phyloP scores from a whole-genome alignment of 2,113 vertebrate genomes.

The Brachirus orientalis region DNA sequence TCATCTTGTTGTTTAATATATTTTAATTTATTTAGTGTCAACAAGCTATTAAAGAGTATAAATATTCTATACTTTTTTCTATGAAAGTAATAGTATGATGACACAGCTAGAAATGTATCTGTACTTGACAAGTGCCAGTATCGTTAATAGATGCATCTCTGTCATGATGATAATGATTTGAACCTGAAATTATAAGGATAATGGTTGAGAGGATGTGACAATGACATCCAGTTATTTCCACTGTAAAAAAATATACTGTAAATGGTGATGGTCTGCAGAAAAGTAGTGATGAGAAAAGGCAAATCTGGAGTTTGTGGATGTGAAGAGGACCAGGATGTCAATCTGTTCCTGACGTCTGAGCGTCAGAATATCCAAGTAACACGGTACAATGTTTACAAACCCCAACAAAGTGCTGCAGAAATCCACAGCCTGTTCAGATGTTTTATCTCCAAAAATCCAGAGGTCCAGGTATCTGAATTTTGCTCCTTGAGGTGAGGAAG shows the following conservation, averaged over 20 bases:
- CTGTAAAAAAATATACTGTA: conserved; percentile 26
- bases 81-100: conserved; percentile 25
- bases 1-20: conserved; percentile 32
- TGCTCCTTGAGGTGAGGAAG: conserved; percentile 23
- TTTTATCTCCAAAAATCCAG: conserved; percentile 37
- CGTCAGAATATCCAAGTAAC: conserved; percentile 18
- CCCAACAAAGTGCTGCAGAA: conserved; percentile 39
- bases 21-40: conserved; percentile 56
- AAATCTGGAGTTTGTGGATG: conserved; percentile 7
- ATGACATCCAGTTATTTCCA: conserved; percentile 38
- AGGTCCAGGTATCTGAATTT: conserved; percentile 27
- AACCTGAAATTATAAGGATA: conserved; percentile 42
- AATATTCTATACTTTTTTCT: conserved; percentile 22
- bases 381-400: conserved; percentile 26
- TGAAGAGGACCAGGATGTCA: conserved; percentile 21
- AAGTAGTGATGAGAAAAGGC: conserved; percentile 28
- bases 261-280: conserved; percentile 11
- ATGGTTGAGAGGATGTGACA: conserved; percentile 20
- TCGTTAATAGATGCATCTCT: conserved; percentile 25
- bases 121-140: conserved; percentile 15
- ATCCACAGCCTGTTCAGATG: conserved; percentile 21
- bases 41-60: conserved; percentile 36
- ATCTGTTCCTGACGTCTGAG: neutral
- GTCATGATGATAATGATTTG: conserved; percentile 3
- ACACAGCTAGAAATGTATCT: conserved; percentile 15